These are phyloP conservation scores for Palythoa grandis DNA, from an alignment of 92 coral and sea anemone species.

Conservation along the genomic window DNA sequence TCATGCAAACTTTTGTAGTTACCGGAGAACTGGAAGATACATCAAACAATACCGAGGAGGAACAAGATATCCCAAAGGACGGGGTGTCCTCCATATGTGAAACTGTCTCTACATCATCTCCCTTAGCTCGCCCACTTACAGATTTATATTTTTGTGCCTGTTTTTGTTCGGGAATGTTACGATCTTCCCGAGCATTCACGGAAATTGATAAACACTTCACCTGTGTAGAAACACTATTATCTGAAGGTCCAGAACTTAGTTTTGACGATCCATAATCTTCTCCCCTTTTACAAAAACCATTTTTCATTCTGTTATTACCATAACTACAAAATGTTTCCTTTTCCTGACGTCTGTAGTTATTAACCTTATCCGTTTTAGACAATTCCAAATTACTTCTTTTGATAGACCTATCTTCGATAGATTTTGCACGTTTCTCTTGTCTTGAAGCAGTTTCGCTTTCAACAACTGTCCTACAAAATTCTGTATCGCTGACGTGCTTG, in stretches of 20 bases:
- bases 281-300: not conserved
- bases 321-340: not conserved
- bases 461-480: not conserved
- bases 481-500: too few species aligned
- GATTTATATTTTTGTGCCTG: conserved; percentile 24
- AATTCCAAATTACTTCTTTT: not conserved
- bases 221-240: not conserved
- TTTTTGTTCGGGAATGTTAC: conserved; percentile 50
- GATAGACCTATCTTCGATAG: not conserved
- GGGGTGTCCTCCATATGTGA: conserved; percentile 17
- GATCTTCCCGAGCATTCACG: conserved; percentile 36
- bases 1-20: not conserved
- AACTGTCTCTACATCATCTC: not conserved
- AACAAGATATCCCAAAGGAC: conserved; percentile 26
- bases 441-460: not conserved
- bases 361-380: not conserved
- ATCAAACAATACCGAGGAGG: conserved; percentile 32
- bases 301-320: not conserved
- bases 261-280: not conserved
- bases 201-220: not conserved
- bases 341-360: not conserved
- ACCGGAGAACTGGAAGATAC: not conserved
- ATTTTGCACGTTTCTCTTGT: not conserved
- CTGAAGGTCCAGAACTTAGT: not conserved
- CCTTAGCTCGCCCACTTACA: not conserved